Percentiles rank a stretch among this genome's conserved stretches.
phyloP scores from a whole-genome alignment of 2,888 invertebrate species.

The Allygus modestus region DNA sequence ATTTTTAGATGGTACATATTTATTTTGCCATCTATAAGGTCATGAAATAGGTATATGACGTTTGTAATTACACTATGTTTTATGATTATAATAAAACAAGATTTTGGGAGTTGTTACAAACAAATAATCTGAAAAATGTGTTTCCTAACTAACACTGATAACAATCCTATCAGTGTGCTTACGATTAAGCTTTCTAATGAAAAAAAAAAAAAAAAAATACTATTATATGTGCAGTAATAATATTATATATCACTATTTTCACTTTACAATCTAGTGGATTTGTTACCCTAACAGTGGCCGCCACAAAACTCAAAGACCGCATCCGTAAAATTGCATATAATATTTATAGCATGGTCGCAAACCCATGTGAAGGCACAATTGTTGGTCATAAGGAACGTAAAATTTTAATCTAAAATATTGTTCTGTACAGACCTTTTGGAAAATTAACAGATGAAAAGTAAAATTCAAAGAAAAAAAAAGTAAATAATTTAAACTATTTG shows the following conservation, averaged over 20 bases:
- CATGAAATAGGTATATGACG: no score
- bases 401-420: background rate
- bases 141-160: no score
- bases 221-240: background rate
- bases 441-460: background rate
- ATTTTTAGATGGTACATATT: no score
- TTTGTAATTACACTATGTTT: no score
- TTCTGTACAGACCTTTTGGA: background rate
- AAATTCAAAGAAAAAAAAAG: background rate
- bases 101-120: no score
- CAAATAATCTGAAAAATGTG: no score
- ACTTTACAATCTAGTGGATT: background rate
- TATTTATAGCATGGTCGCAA: slow-evolving; percentile 27
- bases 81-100: no score
- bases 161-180: no score
- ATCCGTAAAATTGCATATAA: background rate
- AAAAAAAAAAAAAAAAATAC: no score
- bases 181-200: no score
- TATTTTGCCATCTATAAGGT: no score
- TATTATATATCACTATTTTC: slow-evolving; percentile 10
- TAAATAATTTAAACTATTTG: background rate
- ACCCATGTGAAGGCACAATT: slow-evolving; percentile 46
- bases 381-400: slow-evolving; percentile 23
- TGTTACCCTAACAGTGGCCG: background rate
- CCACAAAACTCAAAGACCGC: background rate